These are phyloP conservation scores for Tenthredo livida DNA, from an alignment of 2,888 invertebrate genomes.

Conservation along the genomic window DNA sequence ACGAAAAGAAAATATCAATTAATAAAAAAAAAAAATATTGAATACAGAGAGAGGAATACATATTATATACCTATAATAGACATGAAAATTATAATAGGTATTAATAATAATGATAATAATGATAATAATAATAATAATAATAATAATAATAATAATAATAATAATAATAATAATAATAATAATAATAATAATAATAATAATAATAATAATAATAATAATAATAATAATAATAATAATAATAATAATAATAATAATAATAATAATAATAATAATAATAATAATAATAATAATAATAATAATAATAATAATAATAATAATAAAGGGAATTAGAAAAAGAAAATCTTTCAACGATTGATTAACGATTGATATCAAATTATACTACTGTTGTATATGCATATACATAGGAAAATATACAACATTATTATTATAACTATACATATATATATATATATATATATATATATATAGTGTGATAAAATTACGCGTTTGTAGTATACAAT, in stretches of 20 bases:
- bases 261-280: background rate
- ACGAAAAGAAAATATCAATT: no score
- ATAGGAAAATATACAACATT: constrained; percentile 1
- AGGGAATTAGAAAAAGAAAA: background rate
- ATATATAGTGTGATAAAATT: constrained; percentile 6
- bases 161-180: background rate
- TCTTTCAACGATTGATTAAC: background rate
- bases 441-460: no score
- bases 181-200: background rate
- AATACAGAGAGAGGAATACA: background rate
- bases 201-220: background rate
- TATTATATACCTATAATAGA: no score
- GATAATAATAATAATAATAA: background rate
- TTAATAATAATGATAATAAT: background rate
- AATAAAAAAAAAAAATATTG: background rate
- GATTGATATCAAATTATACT: constrained; percentile 23
- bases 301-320: background rate
- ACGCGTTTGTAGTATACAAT: constrained; percentile 1
- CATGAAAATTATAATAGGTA: background rate
- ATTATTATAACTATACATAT: background rate
- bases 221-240: background rate
- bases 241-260: background rate
- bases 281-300: background rate
- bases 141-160: background rate
- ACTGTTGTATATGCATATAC: constrained; percentile 2